These are phyloP conservation scores for Parauchenoglanis punctatus DNA, from an alignment of 2,797 vertebrate genomes.

Conservation along the genomic window DNA sequence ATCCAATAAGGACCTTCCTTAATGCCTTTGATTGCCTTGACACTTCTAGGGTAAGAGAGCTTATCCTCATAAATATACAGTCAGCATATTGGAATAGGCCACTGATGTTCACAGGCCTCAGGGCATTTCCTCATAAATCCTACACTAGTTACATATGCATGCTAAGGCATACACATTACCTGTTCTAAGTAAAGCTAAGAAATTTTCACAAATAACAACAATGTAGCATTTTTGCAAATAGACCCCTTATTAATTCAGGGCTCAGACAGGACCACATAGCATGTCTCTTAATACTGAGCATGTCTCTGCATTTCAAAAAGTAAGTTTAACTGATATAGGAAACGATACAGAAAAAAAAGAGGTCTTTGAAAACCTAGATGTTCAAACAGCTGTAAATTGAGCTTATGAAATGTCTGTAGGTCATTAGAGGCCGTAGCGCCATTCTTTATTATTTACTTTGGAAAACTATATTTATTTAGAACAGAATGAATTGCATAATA, in stretches of 20 bases:
- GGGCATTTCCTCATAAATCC: background rate
- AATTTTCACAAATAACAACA: background rate
- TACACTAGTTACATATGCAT: background rate
- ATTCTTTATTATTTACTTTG: background rate
- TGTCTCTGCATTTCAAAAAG: background rate
- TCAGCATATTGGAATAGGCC: slow-evolving; percentile 67
- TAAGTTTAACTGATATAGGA: background rate
- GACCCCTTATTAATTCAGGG: background rate
- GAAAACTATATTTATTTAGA: background rate
- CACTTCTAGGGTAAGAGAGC: slow-evolving; percentile 67
- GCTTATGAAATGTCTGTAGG: background rate
- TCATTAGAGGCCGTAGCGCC: background rate
- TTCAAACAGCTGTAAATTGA: background rate
- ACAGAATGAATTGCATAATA: background rate
- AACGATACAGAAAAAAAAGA: background rate
- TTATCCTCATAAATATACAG: slow-evolving; percentile 59
- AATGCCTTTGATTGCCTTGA: slow-evolving; percentile 64
- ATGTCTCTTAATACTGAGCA: background rate
- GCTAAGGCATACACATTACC: background rate
- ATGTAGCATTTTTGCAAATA: background rate
- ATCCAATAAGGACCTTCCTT: slow-evolving; percentile 63
- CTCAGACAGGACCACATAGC: background rate
- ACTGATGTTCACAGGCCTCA: slow-evolving; percentile 46
- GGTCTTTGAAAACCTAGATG: background rate
- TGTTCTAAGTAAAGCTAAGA: background rate